Base-by-base conservation (phyloP, 2,113 vertebrate species). In the Leucopsar rothschildi region DNA sequence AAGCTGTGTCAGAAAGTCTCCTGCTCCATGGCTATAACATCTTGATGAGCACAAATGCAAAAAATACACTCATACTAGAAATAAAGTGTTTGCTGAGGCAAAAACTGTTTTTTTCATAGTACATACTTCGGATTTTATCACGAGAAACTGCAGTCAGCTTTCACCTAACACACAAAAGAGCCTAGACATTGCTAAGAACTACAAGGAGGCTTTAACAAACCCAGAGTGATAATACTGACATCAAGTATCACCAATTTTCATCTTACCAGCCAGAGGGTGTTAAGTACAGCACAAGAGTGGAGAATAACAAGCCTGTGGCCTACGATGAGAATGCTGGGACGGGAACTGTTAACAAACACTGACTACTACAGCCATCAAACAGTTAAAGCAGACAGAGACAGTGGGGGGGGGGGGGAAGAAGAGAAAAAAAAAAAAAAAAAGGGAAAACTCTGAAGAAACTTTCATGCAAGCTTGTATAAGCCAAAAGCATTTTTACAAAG, bases 401-500 rank as follows among this genome's bases (percentile, higher is more conserved):
- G 15, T 50, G 5, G 4, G 27, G 12, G 12, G 10, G 3, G 1
- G 14, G 7, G 13, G 15, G 6, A 5, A 0, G 16, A n/a, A 29
- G 25, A 12, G 86, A 59, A 22, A 75, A 37, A 13, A 92, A 65
- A 60, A 91, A 2, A 7, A 19, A 79, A n/a, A 24, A 28, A 86
- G 52, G 8, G 44, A 92, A 72, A 78, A 93, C 92, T 87, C 59
- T 24, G 11, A 82, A 93, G 82, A 95, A 97, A 96, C 65, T 96
- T 97, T 82, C 63, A 82, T 44, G 72, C 60, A 61, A 64, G 75
- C 75, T 95, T 90, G 82, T 76, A 44, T 60, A 80, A 90, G 40
- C 70, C 76, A 92, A 59, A 92, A 94, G 79, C 42, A 47, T 83
- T 94, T 96, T 96, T 87, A 91, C 65, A 5, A 91, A 96, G 91